Conservation (phyloP, 2,888 invertebrate genomes). For the Spodoptera picta region DNA sequence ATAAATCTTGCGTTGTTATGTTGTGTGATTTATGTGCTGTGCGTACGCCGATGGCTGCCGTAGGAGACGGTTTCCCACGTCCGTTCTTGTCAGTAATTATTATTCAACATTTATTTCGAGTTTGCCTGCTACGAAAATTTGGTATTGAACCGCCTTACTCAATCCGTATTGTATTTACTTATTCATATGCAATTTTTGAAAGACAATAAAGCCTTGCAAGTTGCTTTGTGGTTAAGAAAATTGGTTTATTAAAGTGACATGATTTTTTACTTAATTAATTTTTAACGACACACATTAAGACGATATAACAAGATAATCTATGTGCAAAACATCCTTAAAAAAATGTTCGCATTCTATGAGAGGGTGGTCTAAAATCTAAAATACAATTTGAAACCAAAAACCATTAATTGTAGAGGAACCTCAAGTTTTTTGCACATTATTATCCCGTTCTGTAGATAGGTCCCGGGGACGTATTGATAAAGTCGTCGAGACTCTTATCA, state of each 20-base stretch:
- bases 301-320: not conserved
- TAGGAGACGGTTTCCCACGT: constrained; percentile 67
- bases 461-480: constrained; percentile 79
- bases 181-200: too few relatives aligned
- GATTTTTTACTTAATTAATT: too few relatives aligned
- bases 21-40: constrained; percentile 75
- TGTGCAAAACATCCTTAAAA: constrained; percentile 8
- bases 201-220: too few relatives aligned
- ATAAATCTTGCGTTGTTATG: constrained; percentile 76
- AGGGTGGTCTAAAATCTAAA: constrained; percentile 75
- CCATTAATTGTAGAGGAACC: constrained; percentile 72
- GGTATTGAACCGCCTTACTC: not conserved
- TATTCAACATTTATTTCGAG: constrained; percentile 53
- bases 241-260: too few relatives aligned
- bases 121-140: constrained; percentile 31
- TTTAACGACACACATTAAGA: not conserved
- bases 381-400: constrained; percentile 62
- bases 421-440: constrained; percentile 82
- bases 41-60: constrained; percentile 74
- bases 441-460: constrained; percentile 73
- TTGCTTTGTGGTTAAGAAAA: too few relatives aligned
- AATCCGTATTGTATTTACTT: not conserved
- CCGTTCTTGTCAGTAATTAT: constrained; percentile 62
- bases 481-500: constrained; percentile 81
- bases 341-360: constrained; percentile 27